These are phyloP conservation scores for Stratiomys singularior DNA, from an alignment of 2,888 invertebrate species.

Conservation along the genomic window DNA sequence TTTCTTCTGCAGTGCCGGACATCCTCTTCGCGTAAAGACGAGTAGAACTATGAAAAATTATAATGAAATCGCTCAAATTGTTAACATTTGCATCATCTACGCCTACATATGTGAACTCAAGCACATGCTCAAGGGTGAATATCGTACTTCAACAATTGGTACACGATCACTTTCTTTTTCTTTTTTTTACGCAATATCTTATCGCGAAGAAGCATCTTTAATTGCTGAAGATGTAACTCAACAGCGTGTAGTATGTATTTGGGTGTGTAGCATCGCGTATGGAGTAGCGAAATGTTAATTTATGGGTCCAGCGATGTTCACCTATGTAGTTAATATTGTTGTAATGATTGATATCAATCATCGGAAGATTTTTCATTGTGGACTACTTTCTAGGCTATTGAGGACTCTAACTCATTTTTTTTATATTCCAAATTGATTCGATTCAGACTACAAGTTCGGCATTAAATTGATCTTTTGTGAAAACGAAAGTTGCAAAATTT, in stretches of 20 bases:
- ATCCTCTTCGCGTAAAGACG: neutral
- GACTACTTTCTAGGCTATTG: conserved; percentile 1
- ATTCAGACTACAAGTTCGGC: neutral
- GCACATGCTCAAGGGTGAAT: neutral
- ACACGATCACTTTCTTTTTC: neutral
- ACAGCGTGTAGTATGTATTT: neutral
- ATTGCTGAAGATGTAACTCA: neutral
- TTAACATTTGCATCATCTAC: neutral
- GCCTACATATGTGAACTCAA: no score
- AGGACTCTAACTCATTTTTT: neutral
- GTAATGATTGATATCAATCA: neutral
- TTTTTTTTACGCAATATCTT: conserved; percentile 1
- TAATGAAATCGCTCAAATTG: neutral
- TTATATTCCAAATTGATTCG: neutral
- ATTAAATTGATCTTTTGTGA: neutral
- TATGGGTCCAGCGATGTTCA: neutral
- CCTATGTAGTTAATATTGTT: neutral
- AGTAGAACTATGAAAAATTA: neutral
- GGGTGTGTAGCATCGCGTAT: neutral
- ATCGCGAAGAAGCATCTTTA: neutral
- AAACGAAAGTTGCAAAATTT: neutral
- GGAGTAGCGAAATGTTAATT: neutral
- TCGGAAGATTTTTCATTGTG: neutral
- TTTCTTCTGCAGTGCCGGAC: neutral
- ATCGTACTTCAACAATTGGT: neutral